Evolutionary conservation across 2,888 invertebrate species (phyloP), one percentile per base, ranked within the genome.

Genomic region (Agrotis puta): DNA sequence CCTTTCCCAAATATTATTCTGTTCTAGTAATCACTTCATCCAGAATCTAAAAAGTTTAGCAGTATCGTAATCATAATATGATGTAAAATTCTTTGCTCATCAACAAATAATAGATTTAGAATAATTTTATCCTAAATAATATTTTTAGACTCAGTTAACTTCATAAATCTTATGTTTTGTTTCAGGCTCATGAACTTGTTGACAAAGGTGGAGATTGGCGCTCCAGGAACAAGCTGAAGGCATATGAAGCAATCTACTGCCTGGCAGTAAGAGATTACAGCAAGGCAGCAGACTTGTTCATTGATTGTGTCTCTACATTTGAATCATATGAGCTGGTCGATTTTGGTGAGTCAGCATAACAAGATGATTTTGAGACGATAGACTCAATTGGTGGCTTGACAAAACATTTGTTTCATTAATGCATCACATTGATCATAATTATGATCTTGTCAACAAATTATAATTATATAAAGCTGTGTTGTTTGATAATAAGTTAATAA

Each of bases 121-220:
- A 33, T 33, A 33, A 33, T 7, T 33, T 33, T 33, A 33, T 33
- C 39, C 9, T 11, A 11, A 39, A 11, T 39, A 1, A 39, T 39
- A 39, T 39, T 39, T 39, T 39, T 11, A 39, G 39, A 39, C 39
- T 33, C 14, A 39, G 18, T 7, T 73, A 62, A 18, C 24, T 18
- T 27, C 27, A 47, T 39, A 2, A 20, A 3, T 47, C 20, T 61
- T 69, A 7, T 50, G n/a, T 16, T 22, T 39, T 33, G 14, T 92
- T 92, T 64, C 88, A 96, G 96, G 97, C 91, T 84, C 96, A 88
- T 93, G 97, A 91, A 88, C 93, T 98, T 50, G 99, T 99, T 79
- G 99, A 99, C 93, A 99, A 99, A 96, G 99, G 99, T 80, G 99
- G 99, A 18, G 99, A 99, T 93, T 99, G 99, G 99, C 99, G 99